phyloP scores from a whole-genome alignment of 2,113 vertebrate genomes.

The Boleophthalmus pectinirostris region DNA sequence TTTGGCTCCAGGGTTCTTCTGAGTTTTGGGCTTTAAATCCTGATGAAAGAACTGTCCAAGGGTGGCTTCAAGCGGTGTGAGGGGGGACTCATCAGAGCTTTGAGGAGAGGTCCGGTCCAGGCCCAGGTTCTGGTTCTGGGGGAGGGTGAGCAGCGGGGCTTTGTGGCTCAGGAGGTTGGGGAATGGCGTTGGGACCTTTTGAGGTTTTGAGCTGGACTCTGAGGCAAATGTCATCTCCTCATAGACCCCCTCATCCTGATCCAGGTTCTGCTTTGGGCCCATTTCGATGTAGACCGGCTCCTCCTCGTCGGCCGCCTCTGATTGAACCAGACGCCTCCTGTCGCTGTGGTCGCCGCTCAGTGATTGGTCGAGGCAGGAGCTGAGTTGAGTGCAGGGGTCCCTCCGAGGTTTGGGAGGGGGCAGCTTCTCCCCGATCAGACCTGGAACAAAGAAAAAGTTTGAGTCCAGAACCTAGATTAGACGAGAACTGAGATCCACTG shows the following conservation, averaged over 20 bases:
- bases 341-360: slow-evolving; percentile 83
- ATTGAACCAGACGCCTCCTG: slow-evolving; percentile 81
- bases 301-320: slow-evolving; percentile 81
- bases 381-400: slow-evolving; percentile 96
- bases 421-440: slow-evolving; percentile 75
- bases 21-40: background rate
- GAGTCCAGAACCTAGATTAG: background rate
- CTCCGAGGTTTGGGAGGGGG: slow-evolving; percentile 96
- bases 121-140: background rate
- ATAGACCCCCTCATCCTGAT: slow-evolving; percentile 1
- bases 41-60: slow-evolving; percentile 38
- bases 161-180: slow-evolving; percentile 4
- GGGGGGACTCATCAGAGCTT: background rate
- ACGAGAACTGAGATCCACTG: background rate
- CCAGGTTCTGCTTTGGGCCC: background rate
- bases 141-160: background rate
- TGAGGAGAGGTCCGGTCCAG: background rate
- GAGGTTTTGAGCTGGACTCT: background rate
- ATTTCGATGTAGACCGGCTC: slow-evolving; percentile 99
- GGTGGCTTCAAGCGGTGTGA: background rate
- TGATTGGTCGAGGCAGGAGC: slow-evolving; percentile 93
- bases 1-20: background rate
- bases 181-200: background rate
- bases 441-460: background rate
- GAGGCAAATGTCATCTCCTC: background rate